Base-by-base conservation (phyloP, 2,797 vertebrate genomes). In the Dipus sagitta region DNA sequence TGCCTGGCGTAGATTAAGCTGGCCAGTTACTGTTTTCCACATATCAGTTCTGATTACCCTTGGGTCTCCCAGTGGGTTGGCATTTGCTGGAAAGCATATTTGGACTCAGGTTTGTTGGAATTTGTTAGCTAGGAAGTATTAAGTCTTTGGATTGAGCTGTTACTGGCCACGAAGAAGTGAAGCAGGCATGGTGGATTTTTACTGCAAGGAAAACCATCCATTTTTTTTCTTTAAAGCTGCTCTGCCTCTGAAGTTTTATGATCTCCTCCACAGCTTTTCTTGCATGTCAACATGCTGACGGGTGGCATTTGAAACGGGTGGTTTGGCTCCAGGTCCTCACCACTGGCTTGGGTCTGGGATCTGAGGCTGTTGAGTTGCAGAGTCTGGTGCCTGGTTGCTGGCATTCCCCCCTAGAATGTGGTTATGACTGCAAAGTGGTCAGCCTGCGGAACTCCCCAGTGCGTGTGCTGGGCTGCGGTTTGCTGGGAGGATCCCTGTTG, bases 81-180 rank as follows among this genome's bases (percentile, higher is more conserved):
- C 70, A 1, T 92, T 88, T 90, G 77, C 75, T 92, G 93, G 38
- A 92, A 67, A 86, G 79, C 38, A 38, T 58, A 2, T 54, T 21
- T 62, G 60, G 38, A 60, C 38, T 92, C 12, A 52, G 70, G 67
- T 81, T 90, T 82, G 24, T 78, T 88, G 90, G 67, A 38, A 23
- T 95, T 88, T 52, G 28, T 87, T 94, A 89, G 95, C 89, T 90
- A 81, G 92, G 90, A 95, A 91, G 70, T 52, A 74, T 85, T 82
- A 81, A 78, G 75, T 64, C 91, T 76, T 76, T 81, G 34, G n/a
- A 72, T 74, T 77, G 82, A 92, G 82, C 83, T 60, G 72, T 90
- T 90, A 90, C 88, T 94, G 93, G 91, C 64, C 65, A 75, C 62
- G 47, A 23, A 12, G 92, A 81, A 90, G 78, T 86, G 72, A 94